phyloP scores from a whole-genome alignment of 1,140 invertebrate genomes.

The Aricia agestis region DNA sequence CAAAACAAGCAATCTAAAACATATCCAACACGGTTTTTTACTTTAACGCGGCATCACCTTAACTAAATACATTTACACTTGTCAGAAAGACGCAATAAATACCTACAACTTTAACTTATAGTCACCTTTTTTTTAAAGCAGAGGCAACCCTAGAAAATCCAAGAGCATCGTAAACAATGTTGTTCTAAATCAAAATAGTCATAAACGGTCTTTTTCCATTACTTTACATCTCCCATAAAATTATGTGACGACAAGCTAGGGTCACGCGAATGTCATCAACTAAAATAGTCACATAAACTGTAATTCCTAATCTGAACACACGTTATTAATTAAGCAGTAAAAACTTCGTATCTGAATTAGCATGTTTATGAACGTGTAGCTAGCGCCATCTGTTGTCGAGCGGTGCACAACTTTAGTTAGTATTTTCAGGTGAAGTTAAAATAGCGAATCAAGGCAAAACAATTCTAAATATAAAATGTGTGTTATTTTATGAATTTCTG shows the following conservation, averaged over 20 bases:
- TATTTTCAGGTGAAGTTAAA: neutral
- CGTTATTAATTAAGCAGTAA: constrained; percentile 75
- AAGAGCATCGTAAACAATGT: constrained; percentile 36
- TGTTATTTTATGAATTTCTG: no score
- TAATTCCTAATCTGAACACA: constrained; percentile 64
- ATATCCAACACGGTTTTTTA: no score
- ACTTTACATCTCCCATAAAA: constrained; percentile 69
- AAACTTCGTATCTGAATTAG: constrained; percentile 68
- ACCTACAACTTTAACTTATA: no score
- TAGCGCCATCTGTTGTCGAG: constrained; percentile 33
- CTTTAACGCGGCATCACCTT: no score
- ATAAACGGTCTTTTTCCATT: constrained; percentile 67
- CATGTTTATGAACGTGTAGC: constrained; percentile 58
- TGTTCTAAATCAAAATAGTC: constrained; percentile 56
- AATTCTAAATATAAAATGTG: no score
- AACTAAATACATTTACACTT: no score
- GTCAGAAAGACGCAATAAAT: no score
- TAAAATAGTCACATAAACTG: constrained; percentile 67
- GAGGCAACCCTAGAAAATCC: neutral
- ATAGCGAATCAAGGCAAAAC: no score
- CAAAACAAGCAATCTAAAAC: no score
- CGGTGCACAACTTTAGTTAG: neutral
- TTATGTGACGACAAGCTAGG: constrained; percentile 52
- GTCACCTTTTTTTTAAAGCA: no score
- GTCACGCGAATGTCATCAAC: constrained; percentile 65